Evolutionary conservation across 2,888 invertebrate species (phyloP).

Genomic region (Blera fallax): DNA sequence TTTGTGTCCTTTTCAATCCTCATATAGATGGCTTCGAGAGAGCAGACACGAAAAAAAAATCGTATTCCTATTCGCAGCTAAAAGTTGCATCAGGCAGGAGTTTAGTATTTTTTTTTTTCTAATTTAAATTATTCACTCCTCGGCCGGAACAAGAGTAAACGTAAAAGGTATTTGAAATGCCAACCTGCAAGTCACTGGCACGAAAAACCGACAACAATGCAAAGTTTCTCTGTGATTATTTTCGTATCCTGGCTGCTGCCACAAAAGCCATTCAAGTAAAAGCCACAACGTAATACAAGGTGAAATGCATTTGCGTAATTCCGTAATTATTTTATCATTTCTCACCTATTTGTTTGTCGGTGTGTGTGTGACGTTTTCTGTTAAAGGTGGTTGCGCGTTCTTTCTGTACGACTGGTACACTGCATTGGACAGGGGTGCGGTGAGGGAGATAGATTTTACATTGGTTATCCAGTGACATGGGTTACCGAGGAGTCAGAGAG

Average conservation of each 20-base stretch:
- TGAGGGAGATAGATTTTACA: not conserved
- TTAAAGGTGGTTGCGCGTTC: conserved; percentile 14
- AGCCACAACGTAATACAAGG: conserved; percentile 64
- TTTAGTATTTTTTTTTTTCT: conserved; percentile 21
- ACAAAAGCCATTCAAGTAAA: conserved; percentile 67
- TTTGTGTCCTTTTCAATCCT: conserved; percentile 44
- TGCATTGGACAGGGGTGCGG: conserved; percentile 30
- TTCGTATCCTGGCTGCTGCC: conserved; percentile 56
- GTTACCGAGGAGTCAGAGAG: not conserved
- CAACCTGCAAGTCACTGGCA: conserved; percentile 55
- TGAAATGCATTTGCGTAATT: conserved; percentile 69
- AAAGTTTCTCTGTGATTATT: conserved; percentile 66
- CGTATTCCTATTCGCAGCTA: not conserved
- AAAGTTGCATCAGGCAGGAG: conserved; percentile 10
- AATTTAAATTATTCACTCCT: conserved; percentile 47
- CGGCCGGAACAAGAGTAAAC: not conserved
- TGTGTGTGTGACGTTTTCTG: conserved; percentile 9
- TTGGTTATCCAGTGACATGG: not conserved
- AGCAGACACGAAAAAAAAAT: not conserved
- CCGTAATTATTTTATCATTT: conserved; percentile 70
- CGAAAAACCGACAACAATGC: conserved; percentile 57
- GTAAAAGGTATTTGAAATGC: conserved; percentile 33
- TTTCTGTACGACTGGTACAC: conserved; percentile 10
- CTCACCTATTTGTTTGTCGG: conserved; percentile 53
- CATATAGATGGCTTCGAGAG: conserved; percentile 7